Conservation (phyloP, 2,113 vertebrate genomes). For the Sorex araneus region DNA sequence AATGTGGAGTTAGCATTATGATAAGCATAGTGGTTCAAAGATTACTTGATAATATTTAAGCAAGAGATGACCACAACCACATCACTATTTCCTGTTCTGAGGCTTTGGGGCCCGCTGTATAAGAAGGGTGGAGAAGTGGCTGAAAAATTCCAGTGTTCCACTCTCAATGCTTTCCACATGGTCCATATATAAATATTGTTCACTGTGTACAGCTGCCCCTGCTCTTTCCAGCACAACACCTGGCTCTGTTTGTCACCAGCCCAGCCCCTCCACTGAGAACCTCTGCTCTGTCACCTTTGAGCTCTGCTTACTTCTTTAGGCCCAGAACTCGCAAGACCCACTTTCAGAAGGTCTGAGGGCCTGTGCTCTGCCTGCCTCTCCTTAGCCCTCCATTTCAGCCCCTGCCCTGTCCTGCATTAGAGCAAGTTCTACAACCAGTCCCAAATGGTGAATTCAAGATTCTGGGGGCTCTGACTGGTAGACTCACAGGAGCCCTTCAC, state of each 20-base stretch:
- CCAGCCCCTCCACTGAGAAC: neutral
- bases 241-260: slow-evolving; percentile 63
- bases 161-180: neutral
- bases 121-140: slow-evolving; percentile 12
- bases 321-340: neutral
- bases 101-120: neutral
- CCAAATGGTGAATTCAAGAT: neutral
- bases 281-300: neutral
- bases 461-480: neutral
- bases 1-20: neutral
- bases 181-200: neutral
- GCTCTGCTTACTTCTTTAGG: neutral
- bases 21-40: neutral
- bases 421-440: neutral
- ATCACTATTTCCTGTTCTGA: neutral
- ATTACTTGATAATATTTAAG: neutral
- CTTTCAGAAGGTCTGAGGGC: neutral
- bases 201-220: slow-evolving; percentile 38
- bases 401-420: neutral
- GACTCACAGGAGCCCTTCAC: accelerated
- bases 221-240: slow-evolving; percentile 54
- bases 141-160: neutral
- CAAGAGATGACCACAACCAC: neutral
- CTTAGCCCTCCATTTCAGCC: neutral
- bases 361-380: neutral